Evolutionary conservation across 1,140 invertebrate species (phyloP), one percentile per base, ranked within the genome.

Genomic region (Leptinotarsa texana): DNA sequence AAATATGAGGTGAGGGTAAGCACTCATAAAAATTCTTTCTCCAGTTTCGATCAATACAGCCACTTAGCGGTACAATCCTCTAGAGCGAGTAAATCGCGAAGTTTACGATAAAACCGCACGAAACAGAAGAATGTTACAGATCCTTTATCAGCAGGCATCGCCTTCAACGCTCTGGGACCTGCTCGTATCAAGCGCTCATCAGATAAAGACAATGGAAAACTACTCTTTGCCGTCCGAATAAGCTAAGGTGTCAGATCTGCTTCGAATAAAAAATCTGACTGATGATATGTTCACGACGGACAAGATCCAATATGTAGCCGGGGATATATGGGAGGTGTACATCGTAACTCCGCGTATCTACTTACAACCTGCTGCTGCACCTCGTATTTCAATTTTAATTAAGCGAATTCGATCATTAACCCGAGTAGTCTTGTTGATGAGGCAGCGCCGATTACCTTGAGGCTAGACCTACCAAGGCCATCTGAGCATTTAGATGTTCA

Each of bases 351-450:
- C 62, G 15, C 72, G 57, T 48, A 63, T 48, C 61, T 65, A 22
- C 22, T n/a, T 21, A 51, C 27, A 65, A 21, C n/a, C 27, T 27
- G 51, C 74, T 75, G 75, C 75, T 73, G 73, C 15, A 18, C 77
- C 75, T 72, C 74, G 67, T 77, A 77, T 81, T 79, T 79, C 78
- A 79, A 79, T 82, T 82, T 81, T 81, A 82, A 82, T 82, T 82
- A 80, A 81, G 69, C 78, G 71, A 57, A 80, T 69, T 77, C 75
- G 63, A 69, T 75, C 79, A 70, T 76, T 72, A 73, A 70, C 48
- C 69, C 51, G 47, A 62, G 22, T 71, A 67, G 27, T 33, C 21
- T 74, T 82, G 79, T 82, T 75, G 80, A 82, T 82, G 74, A 74
- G 72, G 51, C 77, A 74, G 71, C 62, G 51, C 75, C 74, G 80